Base-by-base conservation (phyloP, 2,888 invertebrate species). In the Eretmocerus hayati region DNA sequence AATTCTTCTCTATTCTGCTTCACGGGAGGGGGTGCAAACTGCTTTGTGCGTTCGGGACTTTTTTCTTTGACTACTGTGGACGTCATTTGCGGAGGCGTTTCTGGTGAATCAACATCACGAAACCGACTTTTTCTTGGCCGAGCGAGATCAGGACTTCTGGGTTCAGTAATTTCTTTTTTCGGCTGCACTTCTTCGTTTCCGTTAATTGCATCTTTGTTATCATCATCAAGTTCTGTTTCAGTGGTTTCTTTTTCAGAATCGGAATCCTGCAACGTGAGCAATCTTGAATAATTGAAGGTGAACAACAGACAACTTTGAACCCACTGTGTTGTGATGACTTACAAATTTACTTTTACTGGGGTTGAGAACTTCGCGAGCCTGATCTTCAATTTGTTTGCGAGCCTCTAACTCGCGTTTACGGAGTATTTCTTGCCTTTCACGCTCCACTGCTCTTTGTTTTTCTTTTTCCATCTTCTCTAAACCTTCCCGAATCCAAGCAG, bases 401-500 rank as follows among this genome's bases (percentile, higher is more conserved):
- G 76, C 75, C 55, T 75, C 74, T n/a, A 75, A 64, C 63, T 73
- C 73, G 60, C 78, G 80, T 59, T 83, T 82, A 44, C 80, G 75
- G 55, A 81, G 79, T 56, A 79, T 77, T 61, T 79, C 77, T 59
- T 84, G 81, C 55, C 83, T 77, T 62, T 87, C 86, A 45, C 82
- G 81, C 65, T 93, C 92, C 58, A 90, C 77, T 56, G 92, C 91
- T 61, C 83, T 87, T 63, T 84, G 83, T 64, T 94, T 93, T 60
- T 95, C 93, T 20, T 89, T 79, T 70, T 97, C 96, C 91, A 96
- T 95, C 76, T 96, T 96, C 67, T 96, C 96, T 58, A 97, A 74
- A 26, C 95, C 95, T 77, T 92, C 95, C 69, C 95, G 79, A 57
- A 97, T 95, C 97, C 97, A 97, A 0, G 90, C 91, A n/a, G 97